Conservation (phyloP, 2,113 vertebrate species). For the Candoia aspera region DNA sequence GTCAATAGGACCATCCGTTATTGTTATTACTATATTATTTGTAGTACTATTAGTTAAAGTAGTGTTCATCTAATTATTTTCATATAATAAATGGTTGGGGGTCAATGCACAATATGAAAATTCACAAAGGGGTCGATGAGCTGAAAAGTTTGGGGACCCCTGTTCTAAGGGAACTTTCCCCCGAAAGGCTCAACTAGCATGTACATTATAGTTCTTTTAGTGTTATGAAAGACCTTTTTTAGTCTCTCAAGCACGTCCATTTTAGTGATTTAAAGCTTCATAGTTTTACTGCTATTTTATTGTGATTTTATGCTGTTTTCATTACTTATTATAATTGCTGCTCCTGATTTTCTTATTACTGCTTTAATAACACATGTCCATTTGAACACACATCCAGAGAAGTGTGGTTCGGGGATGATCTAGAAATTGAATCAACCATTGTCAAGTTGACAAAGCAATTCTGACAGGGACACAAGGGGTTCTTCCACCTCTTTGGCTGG, state of each 20-base stretch:
- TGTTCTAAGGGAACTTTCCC: not conserved
- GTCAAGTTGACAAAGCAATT: not conserved
- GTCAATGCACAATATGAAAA: not conserved
- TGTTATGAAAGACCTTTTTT: not conserved
- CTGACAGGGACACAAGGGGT: not conserved
- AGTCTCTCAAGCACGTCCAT: not conserved
- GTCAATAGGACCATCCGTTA: not conserved
- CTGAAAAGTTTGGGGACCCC: not conserved
- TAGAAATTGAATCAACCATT: not conserved
- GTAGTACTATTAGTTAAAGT: not conserved
- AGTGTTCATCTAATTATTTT: not conserved
- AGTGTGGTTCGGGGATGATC: not conserved
- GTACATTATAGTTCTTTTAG: not conserved
- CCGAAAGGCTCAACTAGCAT: not conserved
- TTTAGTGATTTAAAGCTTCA: not conserved
- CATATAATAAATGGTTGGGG: not conserved
- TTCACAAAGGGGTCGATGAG: not conserved
- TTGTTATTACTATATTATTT: not conserved
- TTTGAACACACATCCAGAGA: not conserved
- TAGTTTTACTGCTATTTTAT: not conserved
- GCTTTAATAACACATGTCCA: not conserved
- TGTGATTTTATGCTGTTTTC: not conserved
- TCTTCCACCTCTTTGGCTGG: not conserved
- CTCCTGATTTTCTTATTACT: not conserved
- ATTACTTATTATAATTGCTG: not conserved